Base-by-base conservation (phyloP, 2,797 vertebrate species). In the Accipiter minullus region DNA sequence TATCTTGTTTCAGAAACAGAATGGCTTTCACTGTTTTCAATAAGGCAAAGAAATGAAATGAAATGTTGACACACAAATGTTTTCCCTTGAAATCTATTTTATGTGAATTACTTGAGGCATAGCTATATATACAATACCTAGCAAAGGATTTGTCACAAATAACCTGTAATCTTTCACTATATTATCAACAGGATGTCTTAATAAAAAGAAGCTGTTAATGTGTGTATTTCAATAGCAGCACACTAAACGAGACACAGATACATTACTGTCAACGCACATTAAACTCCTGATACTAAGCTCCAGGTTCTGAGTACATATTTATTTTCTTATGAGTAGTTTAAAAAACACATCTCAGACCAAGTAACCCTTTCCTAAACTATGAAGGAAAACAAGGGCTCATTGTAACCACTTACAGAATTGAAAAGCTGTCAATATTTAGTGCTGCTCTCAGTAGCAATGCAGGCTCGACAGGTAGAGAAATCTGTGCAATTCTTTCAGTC, bases 51-150 rank as follows among this genome's bases (percentile, higher is more conserved):
- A 80, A 92, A 93, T 9, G 0, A 96, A 97, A 91, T 53, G 8
- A 75, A 87, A 73, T 60, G 50, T 87, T 83, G 71, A 81, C 45
- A 85, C 38, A 82, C 26, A 55, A 91, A 80, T 32, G 47, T 73
- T 94, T 90, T 91, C 67, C n/a, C 42, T 62, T 55, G 84, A 95
- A 96, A 96, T 87, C 81, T 73, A 64, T 91, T 95, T 95, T 92
- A 60, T 15, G 23, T 48, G 72, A 88, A 83, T 94, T 89, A 87
- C 44, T 92, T 75, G 64, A 73, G 75, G 64, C 53, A 44, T 36
- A 72, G 36, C 31, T 71, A 22, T 67, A 55, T 42, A 77, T 55
- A 32, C 16, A 82, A 80, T 84, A 71, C 23, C 50, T 62, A 47
- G 32, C 38, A 86, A 73, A 86, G 26, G 52, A 84, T 83, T 90